Conservation (phyloP, 1,140 invertebrate species). For the Drosophila willistoni region DNA sequence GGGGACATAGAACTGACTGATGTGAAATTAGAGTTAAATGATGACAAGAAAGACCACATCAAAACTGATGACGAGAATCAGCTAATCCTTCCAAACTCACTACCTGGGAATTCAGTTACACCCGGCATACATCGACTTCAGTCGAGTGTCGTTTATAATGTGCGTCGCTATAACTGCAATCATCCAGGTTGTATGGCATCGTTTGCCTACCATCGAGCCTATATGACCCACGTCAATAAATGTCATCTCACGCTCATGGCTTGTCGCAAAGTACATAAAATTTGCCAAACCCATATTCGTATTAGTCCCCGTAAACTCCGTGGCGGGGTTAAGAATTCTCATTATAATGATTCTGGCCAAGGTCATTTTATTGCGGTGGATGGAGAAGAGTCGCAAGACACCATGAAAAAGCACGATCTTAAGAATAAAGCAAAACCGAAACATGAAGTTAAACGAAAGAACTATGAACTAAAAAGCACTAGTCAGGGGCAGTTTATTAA, state of each 20-base stretch:
- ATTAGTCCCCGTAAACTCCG: not conserved
- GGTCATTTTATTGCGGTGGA: not conserved
- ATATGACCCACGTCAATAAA: not conserved
- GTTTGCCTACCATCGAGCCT: slow-evolving; percentile 3
- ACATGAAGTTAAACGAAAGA: not conserved
- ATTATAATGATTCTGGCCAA: not conserved
- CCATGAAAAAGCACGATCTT: not conserved
- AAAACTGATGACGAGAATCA: not conserved
- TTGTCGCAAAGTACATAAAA: not conserved
- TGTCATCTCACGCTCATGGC: not conserved
- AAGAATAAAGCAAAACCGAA: not conserved
- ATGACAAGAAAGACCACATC: not conserved
- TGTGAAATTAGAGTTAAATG: not conserved
- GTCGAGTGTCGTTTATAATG: not conserved
- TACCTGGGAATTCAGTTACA: not conserved
- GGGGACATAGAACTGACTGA: not conserved
- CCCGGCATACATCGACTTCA: not conserved
- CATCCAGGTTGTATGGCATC: not conserved
- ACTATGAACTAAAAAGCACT: not conserved
- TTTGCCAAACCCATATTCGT: not conserved
- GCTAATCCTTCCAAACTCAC: not conserved
- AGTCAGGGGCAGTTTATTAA: not conserved
- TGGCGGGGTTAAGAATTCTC: not conserved
- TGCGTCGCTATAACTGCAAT: not conserved
- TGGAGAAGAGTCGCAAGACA: not conserved